Conservation (phyloP, 2,113 vertebrate species). For the Brienomyrus brachyistius region DNA sequence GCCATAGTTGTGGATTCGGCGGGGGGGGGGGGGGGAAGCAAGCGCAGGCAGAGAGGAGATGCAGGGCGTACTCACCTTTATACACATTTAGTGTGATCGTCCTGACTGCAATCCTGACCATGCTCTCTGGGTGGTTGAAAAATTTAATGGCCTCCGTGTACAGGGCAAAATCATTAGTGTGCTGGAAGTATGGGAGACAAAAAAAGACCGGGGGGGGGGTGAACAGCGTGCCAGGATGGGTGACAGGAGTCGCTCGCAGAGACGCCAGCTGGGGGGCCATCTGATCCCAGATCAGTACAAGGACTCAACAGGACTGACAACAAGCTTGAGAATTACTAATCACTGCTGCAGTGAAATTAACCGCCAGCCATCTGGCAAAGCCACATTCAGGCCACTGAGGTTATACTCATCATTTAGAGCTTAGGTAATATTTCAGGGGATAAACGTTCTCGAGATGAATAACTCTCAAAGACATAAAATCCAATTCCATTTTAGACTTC, state of each 20-base stretch:
- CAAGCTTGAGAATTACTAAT: not conserved
- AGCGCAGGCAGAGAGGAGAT: slow-evolving; percentile 4
- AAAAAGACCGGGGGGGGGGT: slow-evolving; percentile 34
- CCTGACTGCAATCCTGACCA: slow-evolving; percentile 96
- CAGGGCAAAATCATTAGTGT: slow-evolving; percentile 98
- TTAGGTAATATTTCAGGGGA: not conserved
- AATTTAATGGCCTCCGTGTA: slow-evolving; percentile 99
- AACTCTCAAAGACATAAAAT: not conserved
- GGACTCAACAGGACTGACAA: not conserved
- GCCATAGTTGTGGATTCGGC: not conserved
- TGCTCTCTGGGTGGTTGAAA: slow-evolving; percentile 99
- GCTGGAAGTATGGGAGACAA: slow-evolving; percentile 73
- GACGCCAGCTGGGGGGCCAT: slow-evolving; percentile 26
- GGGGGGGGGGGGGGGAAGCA: slow-evolving; percentile 13
- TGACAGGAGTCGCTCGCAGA: slow-evolving; percentile 43
- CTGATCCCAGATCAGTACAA: slow-evolving; percentile 4
- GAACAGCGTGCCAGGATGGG: slow-evolving; percentile 33
- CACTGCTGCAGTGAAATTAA: not conserved
- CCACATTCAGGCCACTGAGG: not conserved
- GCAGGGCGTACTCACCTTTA: slow-evolving; percentile 76
- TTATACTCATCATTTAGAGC: not conserved
- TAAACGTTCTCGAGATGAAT: not conserved
- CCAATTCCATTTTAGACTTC: not conserved
- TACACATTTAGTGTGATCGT: slow-evolving; percentile 98
- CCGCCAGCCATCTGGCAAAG: not conserved